Percentiles rank a stretch among this genome's conserved stretches.
Evolutionary conservation across 2,113 vertebrate genomes (phyloP).

Genomic region (Cheilinus undulatus): DNA sequence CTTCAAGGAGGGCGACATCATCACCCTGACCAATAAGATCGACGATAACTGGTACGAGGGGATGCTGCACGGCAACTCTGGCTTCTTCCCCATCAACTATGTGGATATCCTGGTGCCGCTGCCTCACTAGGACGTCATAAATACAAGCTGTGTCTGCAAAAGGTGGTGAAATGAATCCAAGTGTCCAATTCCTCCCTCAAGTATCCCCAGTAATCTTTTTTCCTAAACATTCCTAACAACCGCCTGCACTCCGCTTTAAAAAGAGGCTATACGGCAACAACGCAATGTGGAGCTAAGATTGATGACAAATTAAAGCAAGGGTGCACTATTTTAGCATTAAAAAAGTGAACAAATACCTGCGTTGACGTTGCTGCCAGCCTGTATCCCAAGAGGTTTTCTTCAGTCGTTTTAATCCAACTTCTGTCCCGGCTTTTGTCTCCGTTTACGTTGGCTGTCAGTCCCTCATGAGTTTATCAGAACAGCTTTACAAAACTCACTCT

Average conservation of each 20-base stretch:
- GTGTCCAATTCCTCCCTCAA: constrained; percentile 25
- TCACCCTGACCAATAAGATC: constrained; percentile 98
- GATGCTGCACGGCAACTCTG: constrained; percentile 95
- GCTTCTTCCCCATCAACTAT: constrained; percentile 99
- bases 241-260: constrained; percentile 51
- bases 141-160: constrained; percentile 26
- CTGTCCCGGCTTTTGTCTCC: constrained; percentile 52
- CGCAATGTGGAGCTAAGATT: constrained; percentile 31
- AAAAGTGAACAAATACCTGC: constrained; percentile 26
- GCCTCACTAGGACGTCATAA: constrained; percentile 87
- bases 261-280: constrained; percentile 53
- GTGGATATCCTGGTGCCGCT: constrained; percentile 97
- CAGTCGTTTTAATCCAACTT: constrained; percentile 41
- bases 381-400: constrained; percentile 36
- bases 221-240: constrained; percentile 65
- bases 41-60: constrained; percentile 99
- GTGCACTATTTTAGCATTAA: too few relatives aligned
- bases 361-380: constrained; percentile 48
- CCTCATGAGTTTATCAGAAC: constrained; percentile 55
- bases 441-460: constrained; percentile 70
- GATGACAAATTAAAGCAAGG: constrained; percentile 24
- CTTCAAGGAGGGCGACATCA: constrained; percentile 98
- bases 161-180: constrained; percentile 41
- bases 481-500: constrained; percentile 47
- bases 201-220: constrained; percentile 54